Percentiles rank a stretch among this genome's conserved stretches.
Conservation (phyloP, 2,797 vertebrate species). For the Lindbergichthys nudifrons region DNA sequence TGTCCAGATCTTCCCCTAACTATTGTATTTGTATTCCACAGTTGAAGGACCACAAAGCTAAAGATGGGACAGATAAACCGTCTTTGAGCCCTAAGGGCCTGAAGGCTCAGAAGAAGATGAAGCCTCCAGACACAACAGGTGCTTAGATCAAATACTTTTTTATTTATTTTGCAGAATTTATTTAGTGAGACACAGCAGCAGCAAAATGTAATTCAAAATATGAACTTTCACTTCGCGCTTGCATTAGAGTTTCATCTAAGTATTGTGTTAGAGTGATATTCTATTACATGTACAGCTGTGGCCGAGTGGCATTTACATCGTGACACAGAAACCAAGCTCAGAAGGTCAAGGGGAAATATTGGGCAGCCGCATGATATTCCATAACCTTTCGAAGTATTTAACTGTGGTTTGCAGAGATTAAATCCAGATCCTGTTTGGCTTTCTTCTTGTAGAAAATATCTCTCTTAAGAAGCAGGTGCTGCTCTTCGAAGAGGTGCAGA, state of each 20-base stretch:
- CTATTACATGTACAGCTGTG: conserved; percentile 11
- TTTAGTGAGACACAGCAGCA: conserved; percentile 8
- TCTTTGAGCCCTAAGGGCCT: conserved; percentile 77
- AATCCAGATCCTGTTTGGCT: conserved; percentile 24
- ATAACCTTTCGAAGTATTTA: conserved; percentile 18
- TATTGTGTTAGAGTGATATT: conserved; percentile 8
- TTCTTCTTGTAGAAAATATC: conserved; percentile 82
- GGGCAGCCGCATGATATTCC: conserved; percentile 9
- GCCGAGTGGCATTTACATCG: not conserved
- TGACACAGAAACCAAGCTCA: conserved; percentile 21
- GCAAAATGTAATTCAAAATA: conserved; percentile 17
- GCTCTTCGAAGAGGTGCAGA: conserved; percentile 86
- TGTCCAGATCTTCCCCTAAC: conserved; percentile 3
- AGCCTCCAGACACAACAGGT: conserved; percentile 89
- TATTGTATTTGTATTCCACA: conserved; percentile 58
- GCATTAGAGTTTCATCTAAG: conserved; percentile 5
- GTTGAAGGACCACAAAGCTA: conserved; percentile 83
- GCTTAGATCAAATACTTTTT: conserved; percentile 18
- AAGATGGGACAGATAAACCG: conserved; percentile 84
- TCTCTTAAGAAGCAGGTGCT: conserved; percentile 81
- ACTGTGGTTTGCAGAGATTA: conserved; percentile 6
- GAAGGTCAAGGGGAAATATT: conserved; percentile 30
- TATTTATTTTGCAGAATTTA: not conserved
- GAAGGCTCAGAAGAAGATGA: conserved; percentile 85
- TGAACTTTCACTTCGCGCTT: not conserved